phyloP scores from a whole-genome alignment of 2,113 vertebrate genomes.

The Erythrolamprus reginae region DNA sequence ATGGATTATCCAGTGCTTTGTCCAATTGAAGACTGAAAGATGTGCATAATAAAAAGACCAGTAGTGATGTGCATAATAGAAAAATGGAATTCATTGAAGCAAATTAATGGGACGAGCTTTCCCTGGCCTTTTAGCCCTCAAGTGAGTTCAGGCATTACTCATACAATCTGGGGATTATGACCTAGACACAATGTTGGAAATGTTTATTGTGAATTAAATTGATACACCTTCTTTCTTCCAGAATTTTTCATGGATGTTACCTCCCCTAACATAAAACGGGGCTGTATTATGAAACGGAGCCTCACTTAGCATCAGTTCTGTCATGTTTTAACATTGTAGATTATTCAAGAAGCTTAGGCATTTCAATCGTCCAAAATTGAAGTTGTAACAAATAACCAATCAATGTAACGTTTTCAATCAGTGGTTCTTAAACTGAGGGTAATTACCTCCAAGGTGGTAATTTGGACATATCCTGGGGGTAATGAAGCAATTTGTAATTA shows the following conservation, averaged over 20 bases:
- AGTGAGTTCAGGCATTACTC: not conserved
- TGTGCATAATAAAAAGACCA: not conserved
- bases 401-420: not conserved
- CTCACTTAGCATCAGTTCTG: not conserved
- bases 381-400: not conserved
- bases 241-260: not conserved
- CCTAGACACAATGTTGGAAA: not conserved
- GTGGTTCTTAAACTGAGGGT: not conserved
- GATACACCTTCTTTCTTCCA: not conserved
- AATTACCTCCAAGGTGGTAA: not conserved
- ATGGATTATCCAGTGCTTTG: not conserved
- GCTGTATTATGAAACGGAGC: not conserved
- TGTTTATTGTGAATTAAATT: not conserved
- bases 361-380: not conserved
- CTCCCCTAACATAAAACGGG: not conserved
- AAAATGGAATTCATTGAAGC: not conserved
- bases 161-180: not conserved
- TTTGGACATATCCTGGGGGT: not conserved
- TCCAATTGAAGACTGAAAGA: not conserved
- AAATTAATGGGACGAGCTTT: not conserved
- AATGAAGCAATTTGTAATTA: not conserved
- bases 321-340: not conserved
- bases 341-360: not conserved
- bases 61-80: not conserved
- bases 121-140: not conserved